Percentiles rank a stretch among this genome's conserved stretches.
phyloP scores from a whole-genome alignment of 92 coral and sea anemone genomes.

The Epizoanthus illoricatus region DNA sequence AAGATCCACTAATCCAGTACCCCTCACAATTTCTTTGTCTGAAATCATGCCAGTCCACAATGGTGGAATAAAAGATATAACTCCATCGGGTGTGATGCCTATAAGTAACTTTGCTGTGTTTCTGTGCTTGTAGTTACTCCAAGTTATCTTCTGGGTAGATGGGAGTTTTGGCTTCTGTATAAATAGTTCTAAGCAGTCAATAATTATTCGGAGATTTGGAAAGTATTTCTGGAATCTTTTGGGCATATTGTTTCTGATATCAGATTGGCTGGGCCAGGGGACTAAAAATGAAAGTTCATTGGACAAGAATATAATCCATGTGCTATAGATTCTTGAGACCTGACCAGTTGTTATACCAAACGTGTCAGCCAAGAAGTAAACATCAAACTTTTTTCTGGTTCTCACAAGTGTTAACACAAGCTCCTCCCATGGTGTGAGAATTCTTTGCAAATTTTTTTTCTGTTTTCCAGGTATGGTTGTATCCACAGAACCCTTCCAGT shows the following conservation, averaged over 20 bases:
- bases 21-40: constrained; percentile 63
- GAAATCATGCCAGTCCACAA: constrained; percentile 60
- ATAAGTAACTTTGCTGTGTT: constrained; percentile 61
- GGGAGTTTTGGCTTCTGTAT: constrained; percentile 54
- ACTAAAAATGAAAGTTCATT: constrained; percentile 63
- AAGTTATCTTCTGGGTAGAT: constrained; percentile 62
- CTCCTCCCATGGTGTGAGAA: background rate
- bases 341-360: constrained; percentile 55
- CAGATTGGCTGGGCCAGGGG: constrained; percentile 37
- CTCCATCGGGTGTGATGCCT: constrained; percentile 66
- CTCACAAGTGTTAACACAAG: no score
- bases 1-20: constrained; percentile 50
- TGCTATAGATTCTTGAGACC: constrained; percentile 60
- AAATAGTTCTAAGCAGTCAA: constrained; percentile 58
- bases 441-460: background rate
- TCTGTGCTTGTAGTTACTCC: constrained; percentile 68
- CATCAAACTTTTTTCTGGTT: constrained; percentile 50
- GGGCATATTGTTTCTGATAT: constrained; percentile 52
- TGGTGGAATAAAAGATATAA: constrained; percentile 68
- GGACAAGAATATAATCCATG: constrained; percentile 64
- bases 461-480: constrained; percentile 4
- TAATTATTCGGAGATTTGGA: constrained; percentile 56
- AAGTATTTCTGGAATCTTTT: constrained; percentile 40
- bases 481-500: constrained; percentile 43
- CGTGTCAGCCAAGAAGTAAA: constrained; percentile 58